Base-by-base conservation (phyloP, 1,140 invertebrate species). In the Drosophila nigrodunni region DNA sequence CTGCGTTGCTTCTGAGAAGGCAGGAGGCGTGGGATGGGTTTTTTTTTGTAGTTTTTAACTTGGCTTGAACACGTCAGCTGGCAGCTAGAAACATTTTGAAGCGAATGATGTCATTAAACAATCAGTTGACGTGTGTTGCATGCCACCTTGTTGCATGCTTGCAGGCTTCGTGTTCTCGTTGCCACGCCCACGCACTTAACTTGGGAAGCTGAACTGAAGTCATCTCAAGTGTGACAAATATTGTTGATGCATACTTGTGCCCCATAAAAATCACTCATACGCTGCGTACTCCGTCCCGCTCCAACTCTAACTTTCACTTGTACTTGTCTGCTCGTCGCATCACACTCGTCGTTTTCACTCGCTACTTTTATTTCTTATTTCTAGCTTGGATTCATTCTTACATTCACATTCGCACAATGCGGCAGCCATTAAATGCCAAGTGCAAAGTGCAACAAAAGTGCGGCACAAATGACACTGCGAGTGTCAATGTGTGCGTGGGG, bases 211-310 rank as follows among this genome's bases (percentile, higher is more conserved):
- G 21, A 34, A 52, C 47, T 59, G 21, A 62, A 69, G 50, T 62
- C 66, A 66, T 34, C 54, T 76, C 69, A 65, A 76, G 74, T 73
- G 74, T 71, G 74, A 73, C 74, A 73, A 76, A 76, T 64, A 75
- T 76, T 61, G 50, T 60, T 73, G 74, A 67, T 68, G 74, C 74
- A 59, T 43, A 70, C 59, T 70, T 70, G 13, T 30, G n/a, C 35
- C 60, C 60, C 47, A 76, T 78, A 72, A 72, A 78, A 78, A 78
- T 78, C 77, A 78, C 74, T 78, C 77, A 78, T 78, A 76, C 77
- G 77, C 77, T 71, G 61, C 64, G 57, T 77, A 43, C 30, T 47
- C n/a, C n/a, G 5, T 11, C 7, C 37, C 61, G 25, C 25, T 5
- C 3, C 25, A 2, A 30, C 25, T 5, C 2, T 30, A 30, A 30